Evolutionary conservation across 1,140 invertebrate genomes (phyloP).

Genomic region (Cyclargus thomasi): DNA sequence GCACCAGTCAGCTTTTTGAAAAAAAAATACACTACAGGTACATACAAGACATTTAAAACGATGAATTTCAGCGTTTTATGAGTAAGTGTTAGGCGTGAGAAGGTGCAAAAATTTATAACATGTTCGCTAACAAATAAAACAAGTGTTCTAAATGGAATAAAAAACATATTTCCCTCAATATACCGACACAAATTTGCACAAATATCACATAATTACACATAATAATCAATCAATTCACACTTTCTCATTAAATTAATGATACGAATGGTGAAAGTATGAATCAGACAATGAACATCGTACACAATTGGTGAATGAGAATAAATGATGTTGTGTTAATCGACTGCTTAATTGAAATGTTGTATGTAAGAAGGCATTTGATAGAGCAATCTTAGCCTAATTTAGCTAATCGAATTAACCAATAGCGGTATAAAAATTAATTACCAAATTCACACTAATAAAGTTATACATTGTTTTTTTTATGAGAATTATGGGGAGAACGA

Average conservation of each 20-base stretch:
- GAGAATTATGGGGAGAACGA: too few species aligned
- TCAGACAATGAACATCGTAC: neutral
- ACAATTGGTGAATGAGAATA: neutral
- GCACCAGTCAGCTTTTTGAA: too few species aligned
- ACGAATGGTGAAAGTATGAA: slow-evolving; percentile 12
- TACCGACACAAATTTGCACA: neutral
- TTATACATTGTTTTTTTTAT: too few species aligned
- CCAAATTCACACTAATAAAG: too few species aligned
- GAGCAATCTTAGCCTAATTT: neutral
- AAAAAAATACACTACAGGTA: too few species aligned
- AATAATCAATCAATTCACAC: slow-evolving; percentile 6
- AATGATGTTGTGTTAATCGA: neutral
- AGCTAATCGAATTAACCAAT: neutral
- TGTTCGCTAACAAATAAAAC: too few species aligned
- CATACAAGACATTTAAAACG: too few species aligned
- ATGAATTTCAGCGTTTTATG: too few species aligned
- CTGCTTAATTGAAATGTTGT: neutral
- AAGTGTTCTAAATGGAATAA: too few species aligned
- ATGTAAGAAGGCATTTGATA: neutral
- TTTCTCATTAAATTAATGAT: slow-evolving; percentile 14
- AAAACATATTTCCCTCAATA: neutral
- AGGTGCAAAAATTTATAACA: too few species aligned
- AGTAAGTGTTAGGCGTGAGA: too few species aligned
- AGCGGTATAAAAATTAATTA: too few species aligned
- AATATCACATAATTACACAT: neutral